Evolutionary conservation across 2,888 invertebrate species (phyloP), one percentile per base, ranked within the genome.

Genomic region (Furcula furcula): DNA sequence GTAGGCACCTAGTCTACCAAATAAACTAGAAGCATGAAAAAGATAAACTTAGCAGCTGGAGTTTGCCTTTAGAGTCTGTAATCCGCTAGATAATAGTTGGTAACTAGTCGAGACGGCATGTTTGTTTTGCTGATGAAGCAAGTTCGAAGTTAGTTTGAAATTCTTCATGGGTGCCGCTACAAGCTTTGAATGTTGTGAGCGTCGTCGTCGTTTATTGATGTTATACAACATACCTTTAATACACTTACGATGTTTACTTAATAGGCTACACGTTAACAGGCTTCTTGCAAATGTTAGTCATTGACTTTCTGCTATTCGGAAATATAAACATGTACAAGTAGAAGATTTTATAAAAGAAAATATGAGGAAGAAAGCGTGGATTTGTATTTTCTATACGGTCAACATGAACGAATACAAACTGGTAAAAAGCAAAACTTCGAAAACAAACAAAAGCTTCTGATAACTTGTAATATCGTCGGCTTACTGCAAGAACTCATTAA

Each of bases 81-180:
- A 76, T 77, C 76, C 73, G 40, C 48, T 56, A 74, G 79, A 82
- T 82, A 79, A 84, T 76, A 84, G 82, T 80, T 79, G 40, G 60
- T 69, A 78, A 78, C 78, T 72, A 73, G 72, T 65, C 58, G 61
- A 63, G 70, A 67, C 66, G 62, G 60, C 65, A 66, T 76, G 76
- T 78, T 81, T 80, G 78, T 75, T 66, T 76, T 76, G 59, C 66
- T 75, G 79, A 81, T 78, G 72, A 75, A 79, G 60, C 65, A 59
- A 75, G 64, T 76, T 73, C 42, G 55, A 46, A 67, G 52, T 63
- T 72, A 73, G 68, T 79, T 75, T 51, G 62, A 54, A 69, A 77
- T 79, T 76, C 78, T 77, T 73, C 61, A 60, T 53, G 62, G 63
- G 55, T 66, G 52, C 45, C 43, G 46, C 51, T 63, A 59, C 60